A percentile compares a stretch with the other conserved stretches of the same genome.
Conservation (phyloP, 2,888 invertebrate genomes). For the Abscondita cerata region DNA sequence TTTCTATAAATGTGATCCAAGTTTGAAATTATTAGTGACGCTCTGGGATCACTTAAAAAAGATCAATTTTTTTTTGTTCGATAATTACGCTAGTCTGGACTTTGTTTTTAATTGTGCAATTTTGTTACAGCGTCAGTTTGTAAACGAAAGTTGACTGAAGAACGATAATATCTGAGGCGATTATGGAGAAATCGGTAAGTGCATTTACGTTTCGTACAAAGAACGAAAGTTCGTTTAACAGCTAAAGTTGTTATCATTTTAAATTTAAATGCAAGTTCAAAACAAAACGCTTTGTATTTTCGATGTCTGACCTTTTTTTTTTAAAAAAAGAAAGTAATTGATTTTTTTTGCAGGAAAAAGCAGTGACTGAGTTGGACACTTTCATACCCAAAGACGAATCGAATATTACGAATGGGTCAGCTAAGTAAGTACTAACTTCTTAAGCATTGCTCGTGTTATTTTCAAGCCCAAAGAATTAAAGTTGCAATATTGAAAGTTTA, state of each 20-base stretch:
- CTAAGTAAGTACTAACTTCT: slow-evolving; percentile 59
- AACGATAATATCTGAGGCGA: not conserved
- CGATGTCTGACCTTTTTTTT: too few species aligned
- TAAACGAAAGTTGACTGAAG: not conserved
- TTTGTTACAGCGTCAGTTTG: slow-evolving; percentile 1
- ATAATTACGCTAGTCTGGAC: not conserved
- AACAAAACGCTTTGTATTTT: not conserved
- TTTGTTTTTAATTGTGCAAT: not conserved
- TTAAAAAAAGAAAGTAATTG: too few species aligned
- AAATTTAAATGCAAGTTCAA: not conserved
- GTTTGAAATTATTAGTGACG: too few species aligned
- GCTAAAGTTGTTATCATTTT: not conserved
- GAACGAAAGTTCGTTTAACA: slow-evolving; percentile 1
- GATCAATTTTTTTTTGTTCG: too few species aligned
- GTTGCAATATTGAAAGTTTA: too few species aligned
- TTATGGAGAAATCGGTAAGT: slow-evolving; percentile 7
- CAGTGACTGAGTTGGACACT: slow-evolving; percentile 76
- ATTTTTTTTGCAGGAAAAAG: slow-evolving; percentile 21
- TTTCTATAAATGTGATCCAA: too few species aligned
- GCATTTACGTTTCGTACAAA: not conserved
- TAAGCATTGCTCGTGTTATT: too few species aligned
- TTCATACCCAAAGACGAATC: slow-evolving; percentile 76
- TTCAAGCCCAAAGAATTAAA: too few species aligned
- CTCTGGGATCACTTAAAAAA: too few species aligned
- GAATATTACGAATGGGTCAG: slow-evolving; percentile 61